Evolutionary conservation across 2,113 vertebrate species (phyloP).

Genomic region (Cariama cristata): DNA sequence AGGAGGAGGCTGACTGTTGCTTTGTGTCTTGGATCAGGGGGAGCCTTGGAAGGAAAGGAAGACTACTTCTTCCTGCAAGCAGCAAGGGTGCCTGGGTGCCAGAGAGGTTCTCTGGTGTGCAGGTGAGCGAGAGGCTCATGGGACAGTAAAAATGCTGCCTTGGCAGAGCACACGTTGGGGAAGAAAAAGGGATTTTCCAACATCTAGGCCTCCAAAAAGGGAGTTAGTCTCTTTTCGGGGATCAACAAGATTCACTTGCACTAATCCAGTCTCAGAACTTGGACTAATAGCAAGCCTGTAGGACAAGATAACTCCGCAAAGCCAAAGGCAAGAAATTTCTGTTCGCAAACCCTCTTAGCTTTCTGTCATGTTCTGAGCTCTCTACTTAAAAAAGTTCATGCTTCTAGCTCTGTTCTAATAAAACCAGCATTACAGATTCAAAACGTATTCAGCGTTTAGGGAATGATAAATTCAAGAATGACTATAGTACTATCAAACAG

Average conservation of each 20-base stretch:
- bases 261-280: background rate
- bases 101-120: background rate
- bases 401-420: background rate
- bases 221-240: background rate
- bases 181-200: background rate
- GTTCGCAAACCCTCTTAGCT: background rate
- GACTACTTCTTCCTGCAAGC: background rate
- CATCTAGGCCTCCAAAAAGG: background rate
- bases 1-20: background rate
- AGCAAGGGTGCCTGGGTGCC: background rate
- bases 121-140: fast-evolving
- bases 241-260: background rate
- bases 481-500: background rate
- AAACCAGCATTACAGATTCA: background rate
- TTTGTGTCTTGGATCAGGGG: background rate
- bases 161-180: background rate
- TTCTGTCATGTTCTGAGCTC: background rate
- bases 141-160: background rate
- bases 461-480: background rate
- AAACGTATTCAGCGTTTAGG: background rate
- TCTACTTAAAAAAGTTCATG: background rate
- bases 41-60: background rate
- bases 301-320: background rate
- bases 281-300: background rate
- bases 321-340: background rate